Conservation (phyloP, 2,113 vertebrate species). For the Sula dactylatra region DNA sequence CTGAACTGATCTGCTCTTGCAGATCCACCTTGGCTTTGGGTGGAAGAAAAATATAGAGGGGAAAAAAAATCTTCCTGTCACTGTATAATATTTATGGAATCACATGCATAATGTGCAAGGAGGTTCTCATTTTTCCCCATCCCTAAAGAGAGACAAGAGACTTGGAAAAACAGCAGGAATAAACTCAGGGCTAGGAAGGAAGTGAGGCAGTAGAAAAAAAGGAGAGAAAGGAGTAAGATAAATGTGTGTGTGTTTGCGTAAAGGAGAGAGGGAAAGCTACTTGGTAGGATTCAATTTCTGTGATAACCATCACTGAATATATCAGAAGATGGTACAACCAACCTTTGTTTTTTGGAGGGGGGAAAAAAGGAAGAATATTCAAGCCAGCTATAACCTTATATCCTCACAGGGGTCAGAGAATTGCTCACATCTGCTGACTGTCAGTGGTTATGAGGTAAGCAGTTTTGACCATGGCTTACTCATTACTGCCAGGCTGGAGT, state of each 20-base stretch:
- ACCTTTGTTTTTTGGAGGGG: not conserved
- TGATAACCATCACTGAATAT: not conserved
- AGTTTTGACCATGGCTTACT: slow-evolving; percentile 44
- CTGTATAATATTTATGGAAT: not conserved
- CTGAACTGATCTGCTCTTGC: not conserved
- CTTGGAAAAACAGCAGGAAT: not conserved
- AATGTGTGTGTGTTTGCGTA: not conserved
- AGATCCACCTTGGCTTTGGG: not conserved
- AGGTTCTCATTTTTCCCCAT: not conserved
- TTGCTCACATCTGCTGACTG: slow-evolving; percentile 54
- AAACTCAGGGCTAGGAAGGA: not conserved
- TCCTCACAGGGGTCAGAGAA: not conserved
- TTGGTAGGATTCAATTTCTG: not conserved
- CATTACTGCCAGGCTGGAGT: slow-evolving; percentile 43
- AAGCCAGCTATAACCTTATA: not conserved
- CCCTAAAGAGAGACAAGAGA: not conserved
- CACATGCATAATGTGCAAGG: not conserved
- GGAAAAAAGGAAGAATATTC: not conserved
- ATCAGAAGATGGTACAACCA: not conserved
- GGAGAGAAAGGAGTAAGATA: not conserved
- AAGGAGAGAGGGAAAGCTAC: not conserved
- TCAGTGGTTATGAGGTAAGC: slow-evolving; percentile 60
- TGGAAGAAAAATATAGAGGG: not conserved
- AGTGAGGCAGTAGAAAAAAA: not conserved
- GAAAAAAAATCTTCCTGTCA: not conserved